Percentiles rank a stretch among this genome's conserved stretches.
phyloP scores from a whole-genome alignment of 2,797 vertebrate species.

The Platyrinchus mystaceus region DNA sequence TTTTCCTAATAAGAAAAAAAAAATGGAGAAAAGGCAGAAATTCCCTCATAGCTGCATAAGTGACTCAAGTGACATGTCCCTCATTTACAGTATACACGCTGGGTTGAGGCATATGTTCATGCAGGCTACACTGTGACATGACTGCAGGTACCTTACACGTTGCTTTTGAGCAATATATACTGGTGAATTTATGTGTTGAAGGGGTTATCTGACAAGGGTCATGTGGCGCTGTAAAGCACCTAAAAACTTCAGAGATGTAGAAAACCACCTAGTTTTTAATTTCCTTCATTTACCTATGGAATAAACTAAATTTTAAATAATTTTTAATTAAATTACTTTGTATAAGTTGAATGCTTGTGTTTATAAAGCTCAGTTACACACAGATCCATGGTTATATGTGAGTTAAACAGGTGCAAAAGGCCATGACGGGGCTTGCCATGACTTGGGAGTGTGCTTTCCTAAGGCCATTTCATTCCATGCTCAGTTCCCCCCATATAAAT shows the following conservation, averaged over 20 bases:
- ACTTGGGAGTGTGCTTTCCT: not conserved
- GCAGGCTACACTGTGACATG: not conserved
- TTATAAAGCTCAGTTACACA: not conserved
- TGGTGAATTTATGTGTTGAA: not conserved
- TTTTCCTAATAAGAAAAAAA: not conserved
- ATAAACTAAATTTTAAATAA: slow-evolving; percentile 28
- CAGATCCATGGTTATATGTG: not conserved
- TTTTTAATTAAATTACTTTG: slow-evolving; percentile 35
- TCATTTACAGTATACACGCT: fast-evolving
- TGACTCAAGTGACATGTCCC: not conserved
- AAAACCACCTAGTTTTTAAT: not conserved
- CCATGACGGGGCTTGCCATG: not conserved
- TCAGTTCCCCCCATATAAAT: not conserved
- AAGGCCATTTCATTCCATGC: not conserved
- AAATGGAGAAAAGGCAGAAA: not conserved
- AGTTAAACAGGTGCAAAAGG: not conserved
- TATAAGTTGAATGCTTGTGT: slow-evolving; percentile 43
- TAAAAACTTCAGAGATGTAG: not conserved
- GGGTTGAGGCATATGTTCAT: not conserved
- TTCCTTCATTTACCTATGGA: not conserved
- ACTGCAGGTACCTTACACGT: not conserved
- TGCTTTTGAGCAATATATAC: not conserved
- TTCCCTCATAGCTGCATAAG: not conserved
- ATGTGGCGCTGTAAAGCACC: not conserved
- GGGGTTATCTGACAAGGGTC: not conserved